Base-by-base conservation (phyloP, 2,797 vertebrate species). In the Xiphophorus birchmanni region DNA sequence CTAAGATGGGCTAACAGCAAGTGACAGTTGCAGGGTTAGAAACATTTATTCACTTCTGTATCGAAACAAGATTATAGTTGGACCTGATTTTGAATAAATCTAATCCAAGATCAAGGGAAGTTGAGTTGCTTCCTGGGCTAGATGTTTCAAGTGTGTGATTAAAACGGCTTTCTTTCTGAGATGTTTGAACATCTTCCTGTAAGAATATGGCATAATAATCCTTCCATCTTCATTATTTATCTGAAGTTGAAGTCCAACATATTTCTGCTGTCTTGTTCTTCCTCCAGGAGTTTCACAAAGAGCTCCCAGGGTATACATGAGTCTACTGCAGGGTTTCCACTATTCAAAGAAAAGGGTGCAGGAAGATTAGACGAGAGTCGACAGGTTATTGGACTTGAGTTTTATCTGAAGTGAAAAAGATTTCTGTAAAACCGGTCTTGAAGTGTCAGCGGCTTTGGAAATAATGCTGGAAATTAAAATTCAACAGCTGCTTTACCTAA, bases 1-100 rank as follows among this genome's bases (percentile, higher is more conserved):
- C 75, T 35, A 76, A 88, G 88, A 89, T 65, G 72, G 52, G 85
- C 76, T 75, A 81, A 89, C 81, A 87, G 83, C 88, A 82, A 90
- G 85, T 79, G 83, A 77, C 74, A 75, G 78, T 56, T 50, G 80
- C 56, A 81, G 74, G 69, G 47, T 65, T 65, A 2, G 42, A 77
- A 82, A 78, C 11, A 54, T 63, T 50, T 72, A 71, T 74, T 67
- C 12, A 80, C 50, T 72, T 80, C 74, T 80, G 76, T 56, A n/a
- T n/a, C n/a, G 12, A 40, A 8, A 47, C 42, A 58, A n/a, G 0
- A 21, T 48, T 78, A 65, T n/a, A 40, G 5, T 26, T 58, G 32
- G 10, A 40, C 29, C 32, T 23, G 47, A 54, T 75, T 60, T 58
- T 37, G 35, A 71, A 5, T 32, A 12, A 48, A 37, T 0, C 26